Conservation (phyloP, 2,888 invertebrate genomes). For the Apomyelois bistriatella region DNA sequence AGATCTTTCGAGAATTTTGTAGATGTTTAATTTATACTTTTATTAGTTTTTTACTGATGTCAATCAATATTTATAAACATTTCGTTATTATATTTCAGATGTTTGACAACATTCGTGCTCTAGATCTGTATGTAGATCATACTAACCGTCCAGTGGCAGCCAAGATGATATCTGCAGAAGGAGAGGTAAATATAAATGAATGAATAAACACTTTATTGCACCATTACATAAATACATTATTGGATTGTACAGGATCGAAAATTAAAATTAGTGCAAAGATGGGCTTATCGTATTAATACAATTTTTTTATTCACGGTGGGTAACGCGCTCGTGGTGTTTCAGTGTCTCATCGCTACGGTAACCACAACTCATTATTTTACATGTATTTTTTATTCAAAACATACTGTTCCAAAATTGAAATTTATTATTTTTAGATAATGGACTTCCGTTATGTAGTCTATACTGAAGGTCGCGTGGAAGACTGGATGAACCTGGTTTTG, state of each 20-base stretch:
- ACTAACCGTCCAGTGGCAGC: slow-evolving; percentile 84
- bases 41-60: neutral
- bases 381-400: neutral
- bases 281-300: no score
- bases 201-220: no score
- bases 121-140: slow-evolving; percentile 84
- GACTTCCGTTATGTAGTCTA: slow-evolving; percentile 85
- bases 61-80: no score
- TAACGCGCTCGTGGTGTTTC: no score
- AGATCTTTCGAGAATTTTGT: no score
- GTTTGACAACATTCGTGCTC: slow-evolving; percentile 93
- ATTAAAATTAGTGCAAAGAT: no score
- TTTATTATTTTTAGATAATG: slow-evolving; percentile 76
- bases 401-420: neutral
- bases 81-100: slow-evolving; percentile 77
- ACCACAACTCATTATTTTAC: neutral
- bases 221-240: no score
- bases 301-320: no score
- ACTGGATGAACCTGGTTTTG: slow-evolving; percentile 94
- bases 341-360: no score
- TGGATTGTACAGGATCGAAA: no score
- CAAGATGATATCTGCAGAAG: slow-evolving; percentile 93
- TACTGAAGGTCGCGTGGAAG: slow-evolving; percentile 91
- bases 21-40: neutral
- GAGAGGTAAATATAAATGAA: slow-evolving; percentile 85